Percentiles rank a stretch among this genome's conserved stretches.
Conservation (phyloP, 2,113 vertebrate species). For the Oostethus manadensis region DNA sequence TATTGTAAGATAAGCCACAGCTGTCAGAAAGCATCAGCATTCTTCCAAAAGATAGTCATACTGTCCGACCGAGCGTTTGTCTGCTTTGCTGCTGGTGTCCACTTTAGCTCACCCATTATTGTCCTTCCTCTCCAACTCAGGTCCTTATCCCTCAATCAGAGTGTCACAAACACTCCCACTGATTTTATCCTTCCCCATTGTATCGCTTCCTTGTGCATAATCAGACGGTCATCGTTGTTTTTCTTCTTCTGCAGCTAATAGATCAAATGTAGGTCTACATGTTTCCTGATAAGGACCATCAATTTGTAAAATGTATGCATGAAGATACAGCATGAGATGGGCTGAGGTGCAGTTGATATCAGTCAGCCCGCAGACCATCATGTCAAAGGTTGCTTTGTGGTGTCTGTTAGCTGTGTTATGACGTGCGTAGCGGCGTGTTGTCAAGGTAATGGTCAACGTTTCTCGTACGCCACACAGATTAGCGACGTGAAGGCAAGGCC, state of each 20-base stretch:
- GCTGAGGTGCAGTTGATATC: not conserved
- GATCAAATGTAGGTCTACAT: no score
- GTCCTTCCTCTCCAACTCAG: slow-evolving; percentile 8
- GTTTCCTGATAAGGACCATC: no score
- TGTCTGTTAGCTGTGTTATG: slow-evolving; percentile 19
- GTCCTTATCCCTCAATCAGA: not conserved
- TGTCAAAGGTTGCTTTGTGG: slow-evolving; percentile 13
- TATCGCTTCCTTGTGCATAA: no score
- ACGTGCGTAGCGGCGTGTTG: slow-evolving; percentile 5
- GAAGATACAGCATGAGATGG: not conserved
- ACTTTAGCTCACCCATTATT: slow-evolving; percentile 34
- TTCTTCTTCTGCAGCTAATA: no score
- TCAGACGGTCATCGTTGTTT: no score
- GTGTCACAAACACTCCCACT: not conserved
- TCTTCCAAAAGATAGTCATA: slow-evolving; percentile 47
- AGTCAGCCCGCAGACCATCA: slow-evolving; percentile 3
- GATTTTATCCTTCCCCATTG: no score
- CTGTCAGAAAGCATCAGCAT: slow-evolving; percentile 69
- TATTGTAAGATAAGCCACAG: slow-evolving; percentile 62
- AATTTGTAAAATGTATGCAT: not conserved
- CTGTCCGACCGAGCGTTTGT: no score
- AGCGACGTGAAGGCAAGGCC: not conserved
- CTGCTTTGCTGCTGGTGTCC: slow-evolving; percentile 35
- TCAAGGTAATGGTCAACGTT: slow-evolving; percentile 31
- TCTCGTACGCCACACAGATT: slow-evolving; percentile 13